Evolutionary conservation across 2,113 vertebrate species (phyloP).

Genomic region (Microcebus tavaratra): DNA sequence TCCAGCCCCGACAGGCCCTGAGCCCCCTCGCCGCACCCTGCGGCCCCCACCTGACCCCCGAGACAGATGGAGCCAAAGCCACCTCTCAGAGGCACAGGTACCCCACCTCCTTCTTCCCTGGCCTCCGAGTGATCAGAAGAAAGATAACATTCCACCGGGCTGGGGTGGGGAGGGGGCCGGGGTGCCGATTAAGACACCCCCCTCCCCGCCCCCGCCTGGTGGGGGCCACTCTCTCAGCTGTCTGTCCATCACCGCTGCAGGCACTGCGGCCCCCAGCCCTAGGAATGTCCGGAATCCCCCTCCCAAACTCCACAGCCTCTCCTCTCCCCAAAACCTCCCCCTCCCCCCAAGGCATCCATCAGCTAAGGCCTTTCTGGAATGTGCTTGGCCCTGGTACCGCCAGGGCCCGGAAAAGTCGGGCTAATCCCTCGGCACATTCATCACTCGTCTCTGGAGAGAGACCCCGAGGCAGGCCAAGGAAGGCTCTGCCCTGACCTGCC

Average conservation of each 20-base stretch:
- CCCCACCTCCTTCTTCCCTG: background rate
- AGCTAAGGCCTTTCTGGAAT: conserved; percentile 56
- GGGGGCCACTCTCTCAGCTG: conserved; percentile 41
- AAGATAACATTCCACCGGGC: conserved; percentile 62
- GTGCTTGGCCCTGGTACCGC: conserved; percentile 31
- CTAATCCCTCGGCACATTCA: conserved; percentile 68
- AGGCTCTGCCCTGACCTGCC: conserved; percentile 47
- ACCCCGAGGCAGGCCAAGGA: background rate
- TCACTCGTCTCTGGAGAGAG: conserved; percentile 29
- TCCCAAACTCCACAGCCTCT: background rate
- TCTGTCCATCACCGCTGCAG: background rate
- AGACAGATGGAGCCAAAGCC: background rate
- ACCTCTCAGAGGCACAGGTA: background rate
- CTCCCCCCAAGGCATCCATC: conserved; percentile 63
- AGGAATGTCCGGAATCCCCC: conserved; percentile 74
- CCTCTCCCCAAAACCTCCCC: background rate
- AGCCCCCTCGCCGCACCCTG: too few species aligned
- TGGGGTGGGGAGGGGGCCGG: background rate
- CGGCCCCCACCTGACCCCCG: background rate
- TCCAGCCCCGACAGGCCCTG: background rate
- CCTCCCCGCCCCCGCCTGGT: background rate
- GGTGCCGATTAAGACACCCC: background rate
- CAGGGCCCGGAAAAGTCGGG: background rate
- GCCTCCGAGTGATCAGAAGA: conserved; percentile 35
- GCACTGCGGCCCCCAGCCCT: background rate